Evolutionary conservation across 64 coral and sea anemone genomes (phyloP).

Genomic region (Cladopsammia gracilis): DNA sequence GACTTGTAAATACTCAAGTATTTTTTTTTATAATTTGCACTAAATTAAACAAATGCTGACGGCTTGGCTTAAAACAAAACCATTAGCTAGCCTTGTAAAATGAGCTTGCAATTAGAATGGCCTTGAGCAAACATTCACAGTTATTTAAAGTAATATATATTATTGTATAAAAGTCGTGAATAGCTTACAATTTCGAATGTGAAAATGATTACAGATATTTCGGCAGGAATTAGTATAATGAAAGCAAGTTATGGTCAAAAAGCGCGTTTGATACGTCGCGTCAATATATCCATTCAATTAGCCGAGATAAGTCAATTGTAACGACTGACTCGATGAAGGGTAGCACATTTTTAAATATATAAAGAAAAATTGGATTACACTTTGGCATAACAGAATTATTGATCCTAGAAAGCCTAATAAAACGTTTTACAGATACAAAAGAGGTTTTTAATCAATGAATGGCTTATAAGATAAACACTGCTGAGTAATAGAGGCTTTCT

Average conservation of each 20-base stretch:
- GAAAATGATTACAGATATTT: background rate
- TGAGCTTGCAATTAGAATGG: background rate
- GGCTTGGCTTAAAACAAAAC: background rate
- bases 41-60: background rate
- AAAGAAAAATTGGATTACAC: conserved; percentile 10
- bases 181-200: background rate
- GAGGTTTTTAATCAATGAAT: conserved; percentile 3
- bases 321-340: background rate
- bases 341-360: background rate
- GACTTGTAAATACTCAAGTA: background rate
- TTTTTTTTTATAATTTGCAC: background rate
- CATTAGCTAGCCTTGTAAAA: background rate
- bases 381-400: conserved; percentile 5
- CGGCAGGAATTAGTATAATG: background rate
- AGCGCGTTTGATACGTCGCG: conserved; percentile 5
- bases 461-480: background rate
- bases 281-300: background rate
- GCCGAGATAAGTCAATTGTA: conserved; percentile 22
- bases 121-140: background rate
- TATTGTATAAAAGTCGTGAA: background rate
- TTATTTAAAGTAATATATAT: background rate
- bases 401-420: background rate
- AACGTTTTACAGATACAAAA: background rate
- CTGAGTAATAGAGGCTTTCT: background rate
- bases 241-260: background rate